Evolutionary conservation across 2,888 invertebrate genomes (phyloP), one percentile per base, ranked within the genome.

Genomic region (Acrobasis suavella): DNA sequence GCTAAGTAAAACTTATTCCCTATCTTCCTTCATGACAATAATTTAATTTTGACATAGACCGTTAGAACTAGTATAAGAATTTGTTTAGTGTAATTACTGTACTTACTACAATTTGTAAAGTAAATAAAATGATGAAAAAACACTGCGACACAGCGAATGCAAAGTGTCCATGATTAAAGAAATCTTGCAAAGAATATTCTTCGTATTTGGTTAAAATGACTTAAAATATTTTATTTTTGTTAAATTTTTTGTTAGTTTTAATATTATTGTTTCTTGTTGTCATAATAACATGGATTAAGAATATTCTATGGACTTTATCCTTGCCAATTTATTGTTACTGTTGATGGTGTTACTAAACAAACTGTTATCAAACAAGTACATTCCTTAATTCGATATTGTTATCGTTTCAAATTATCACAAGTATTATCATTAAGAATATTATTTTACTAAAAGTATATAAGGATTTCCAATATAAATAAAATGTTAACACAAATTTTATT

Each of bases 281-380:
- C 37, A 3, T 32, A 51, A 32, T 32, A 32, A 32, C 32, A 46
- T 46, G 46, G n/a, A 46, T 1, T 46, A n/a, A 6, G 10, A 6
- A 22, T 22, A 46, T 46, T 46, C 32, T 32, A 32, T 46, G 14
- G 5, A 46, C 46, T n/a, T 46, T 46, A n/a, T 14, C 46, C 69
- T 67, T 67, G 65, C 42, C 42, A 42, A 56, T 56, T 55, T 56
- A 42, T 56, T 17, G 56, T 56, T 56, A 42, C 17, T 56, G 42
- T 56, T 56, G 9, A 56, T 42, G 39, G 37, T 55, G 55, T 55
- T 55, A 16, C 10, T 54, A 37, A 37, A 1, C 37, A 54, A 39
- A 39, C 8, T 38, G 32, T 32, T 32, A 32, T 32, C n/a, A 46
- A 10, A 46, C 46, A 14, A 46, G 46, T 14, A 7, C 46, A 46